A percentile compares a stretch with the other conserved stretches of the same genome.
Conservation (phyloP, 23 tunicate genomes). For the Clavelina lepadiformis region DNA sequence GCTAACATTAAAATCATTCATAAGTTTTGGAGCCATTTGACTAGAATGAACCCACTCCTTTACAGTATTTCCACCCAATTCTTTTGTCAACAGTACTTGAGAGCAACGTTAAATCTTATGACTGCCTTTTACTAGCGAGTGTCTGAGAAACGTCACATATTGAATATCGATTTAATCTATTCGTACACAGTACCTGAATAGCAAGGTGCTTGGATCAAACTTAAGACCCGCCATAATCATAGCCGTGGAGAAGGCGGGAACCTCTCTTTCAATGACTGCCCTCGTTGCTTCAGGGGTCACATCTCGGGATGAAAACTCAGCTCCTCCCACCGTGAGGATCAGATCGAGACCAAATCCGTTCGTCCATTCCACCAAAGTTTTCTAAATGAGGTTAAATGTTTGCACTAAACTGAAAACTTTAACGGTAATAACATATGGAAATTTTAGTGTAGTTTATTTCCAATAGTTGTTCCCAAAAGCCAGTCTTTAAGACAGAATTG, state of each 20-base stretch:
- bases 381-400: conserved; percentile 11
- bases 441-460: too few species aligned
- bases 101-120: too few species aligned
- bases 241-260: conserved; percentile 40
- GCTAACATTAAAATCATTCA: too few species aligned
- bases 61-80: too few species aligned
- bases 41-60: too few species aligned
- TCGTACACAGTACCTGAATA: conserved; percentile 6
- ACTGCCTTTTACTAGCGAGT: too few species aligned
- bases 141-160: too few species aligned
- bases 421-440: not conserved
- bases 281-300: conserved; percentile 92
- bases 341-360: conserved; percentile 40
- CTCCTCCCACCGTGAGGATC: conserved; percentile 68
- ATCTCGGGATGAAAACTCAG: conserved; percentile 56
- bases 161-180: not conserved
- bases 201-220: conserved; percentile 4
- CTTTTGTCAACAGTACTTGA: too few species aligned
- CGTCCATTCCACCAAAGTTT: conserved; percentile 53
- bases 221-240: conserved; percentile 11
- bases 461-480: too few species aligned
- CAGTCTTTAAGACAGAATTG: too few species aligned
- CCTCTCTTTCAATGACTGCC: conserved; percentile 63
- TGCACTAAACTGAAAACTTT: not conserved
- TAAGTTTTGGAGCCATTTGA: too few species aligned